Evolutionary conservation across 2,797 vertebrate genomes (phyloP).

Genomic region (Micromesistius poutassou): DNA sequence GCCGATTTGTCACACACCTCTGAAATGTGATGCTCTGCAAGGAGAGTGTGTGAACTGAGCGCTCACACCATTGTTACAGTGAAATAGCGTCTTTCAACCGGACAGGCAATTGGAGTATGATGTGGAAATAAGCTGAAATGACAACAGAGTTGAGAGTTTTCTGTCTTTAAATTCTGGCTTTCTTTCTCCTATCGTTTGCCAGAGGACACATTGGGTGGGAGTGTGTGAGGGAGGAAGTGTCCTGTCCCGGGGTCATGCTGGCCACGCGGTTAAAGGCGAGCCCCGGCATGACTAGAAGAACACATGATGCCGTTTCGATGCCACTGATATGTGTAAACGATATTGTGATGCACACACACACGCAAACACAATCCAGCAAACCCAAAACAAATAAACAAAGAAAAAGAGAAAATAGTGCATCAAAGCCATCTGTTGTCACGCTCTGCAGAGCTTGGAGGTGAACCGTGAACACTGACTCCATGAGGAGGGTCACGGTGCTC

Average conservation of each 20-base stretch:
- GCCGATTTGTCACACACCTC: too few species aligned
- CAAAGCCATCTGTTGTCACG: slow-evolving; percentile 44
- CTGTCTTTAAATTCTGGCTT: neutral
- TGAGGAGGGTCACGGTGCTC: slow-evolving; percentile 5
- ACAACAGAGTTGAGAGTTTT: too few species aligned
- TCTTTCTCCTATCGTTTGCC: neutral
- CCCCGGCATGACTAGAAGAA: neutral
- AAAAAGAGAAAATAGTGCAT: slow-evolving; percentile 5
- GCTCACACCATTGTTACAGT: too few species aligned
- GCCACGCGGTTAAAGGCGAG: slow-evolving; percentile 1
- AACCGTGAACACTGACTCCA: slow-evolving; percentile 37
- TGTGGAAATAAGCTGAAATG: too few species aligned
- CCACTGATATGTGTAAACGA: neutral
- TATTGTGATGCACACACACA: neutral
- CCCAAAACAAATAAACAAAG: slow-evolving; percentile 6
- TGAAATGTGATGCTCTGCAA: too few species aligned
- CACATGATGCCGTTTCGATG: neutral
- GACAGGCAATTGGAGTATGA: too few species aligned
- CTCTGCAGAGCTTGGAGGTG: slow-evolving; percentile 24
- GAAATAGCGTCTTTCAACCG: too few species aligned
- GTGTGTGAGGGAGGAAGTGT: neutral
- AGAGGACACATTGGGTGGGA: neutral
- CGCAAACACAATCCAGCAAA: neutral
- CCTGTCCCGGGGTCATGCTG: neutral
- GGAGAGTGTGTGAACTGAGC: too few species aligned